Conservation (phyloP, 2,888 invertebrate species). For the Andrena praecox region DNA sequence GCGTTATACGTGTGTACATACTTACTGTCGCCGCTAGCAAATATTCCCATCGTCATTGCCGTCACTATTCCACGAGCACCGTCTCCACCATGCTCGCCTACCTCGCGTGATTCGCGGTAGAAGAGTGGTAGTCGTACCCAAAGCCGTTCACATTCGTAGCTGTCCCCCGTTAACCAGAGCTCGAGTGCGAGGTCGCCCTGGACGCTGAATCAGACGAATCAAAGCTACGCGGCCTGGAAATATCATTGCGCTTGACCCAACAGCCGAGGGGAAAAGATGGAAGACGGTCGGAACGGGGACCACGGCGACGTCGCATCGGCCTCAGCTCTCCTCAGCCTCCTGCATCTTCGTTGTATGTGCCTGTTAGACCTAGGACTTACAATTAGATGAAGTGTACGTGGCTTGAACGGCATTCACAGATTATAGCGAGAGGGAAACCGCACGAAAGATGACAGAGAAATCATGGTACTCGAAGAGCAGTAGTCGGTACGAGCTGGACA, state of each 20-base stretch:
- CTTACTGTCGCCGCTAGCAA: slow-evolving; percentile 51
- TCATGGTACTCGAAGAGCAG: slow-evolving; percentile 23
- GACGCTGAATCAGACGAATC: neutral
- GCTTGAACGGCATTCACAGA: slow-evolving; percentile 71
- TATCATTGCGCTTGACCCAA: no score
- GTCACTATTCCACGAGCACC: slow-evolving; percentile 54
- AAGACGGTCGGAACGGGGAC: neutral
- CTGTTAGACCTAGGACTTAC: slow-evolving; percentile 76
- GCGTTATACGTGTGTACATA: slow-evolving; percentile 31
- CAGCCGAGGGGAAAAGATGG: neutral
- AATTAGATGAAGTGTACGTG: slow-evolving; percentile 73
- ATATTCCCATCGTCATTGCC: slow-evolving; percentile 47
- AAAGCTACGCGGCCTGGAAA: neutral
- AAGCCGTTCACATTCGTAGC: slow-evolving; percentile 54
- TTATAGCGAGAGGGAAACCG: slow-evolving; percentile 48
- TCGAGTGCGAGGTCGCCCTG: slow-evolving; percentile 63
- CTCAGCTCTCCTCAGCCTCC: slow-evolving; percentile 27
- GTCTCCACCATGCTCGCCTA: slow-evolving; percentile 51
- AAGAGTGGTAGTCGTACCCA: slow-evolving; percentile 55
- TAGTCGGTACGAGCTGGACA: slow-evolving; percentile 36
- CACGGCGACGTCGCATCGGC: slow-evolving; percentile 61
- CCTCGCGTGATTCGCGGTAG: slow-evolving; percentile 61
- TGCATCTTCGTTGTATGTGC: slow-evolving; percentile 74
- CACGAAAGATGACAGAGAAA: slow-evolving; percentile 44
- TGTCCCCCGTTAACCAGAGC: slow-evolving; percentile 25